These are phyloP conservation scores for Chionomys nivalis DNA, from an alignment of 2,113 vertebrate species.

Conservation along the genomic window DNA sequence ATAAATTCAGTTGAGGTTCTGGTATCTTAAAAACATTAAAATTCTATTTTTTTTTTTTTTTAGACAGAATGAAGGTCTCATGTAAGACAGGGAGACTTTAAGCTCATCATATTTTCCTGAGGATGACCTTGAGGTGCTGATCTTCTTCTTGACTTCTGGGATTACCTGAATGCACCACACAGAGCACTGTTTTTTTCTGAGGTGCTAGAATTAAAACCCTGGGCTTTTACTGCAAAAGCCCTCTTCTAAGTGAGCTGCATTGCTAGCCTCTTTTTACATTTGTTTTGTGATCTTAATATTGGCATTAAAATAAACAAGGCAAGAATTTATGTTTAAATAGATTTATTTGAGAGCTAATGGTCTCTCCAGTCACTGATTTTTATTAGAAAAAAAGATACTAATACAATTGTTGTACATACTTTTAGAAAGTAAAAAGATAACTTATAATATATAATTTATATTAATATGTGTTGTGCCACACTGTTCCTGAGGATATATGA, in stretches of 20 bases:
- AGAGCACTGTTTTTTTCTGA: no score
- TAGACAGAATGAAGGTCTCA: not conserved
- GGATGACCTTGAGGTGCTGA: not conserved
- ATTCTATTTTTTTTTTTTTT: not conserved
- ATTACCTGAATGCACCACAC: not conserved
- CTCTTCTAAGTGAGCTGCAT: not conserved
- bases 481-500: not conserved
- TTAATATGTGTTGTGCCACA: not conserved
- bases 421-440: not conserved
- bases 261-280: not conserved
- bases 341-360: not conserved
- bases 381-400: not conserved
- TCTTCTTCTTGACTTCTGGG: no score
- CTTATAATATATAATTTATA: not conserved
- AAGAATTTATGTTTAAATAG: not conserved
- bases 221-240: not conserved
- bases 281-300: not conserved
- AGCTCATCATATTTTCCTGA: not conserved
- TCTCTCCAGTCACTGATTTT: not conserved
- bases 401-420: not conserved
- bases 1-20: not conserved
- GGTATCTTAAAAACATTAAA: not conserved
- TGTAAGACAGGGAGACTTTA: not conserved
- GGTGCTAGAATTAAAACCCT: not conserved
- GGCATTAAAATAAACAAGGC: not conserved